These are phyloP conservation scores for Haliaeetus leucogaster DNA, from an alignment of 2,113 vertebrate genomes.

Conservation along the genomic window DNA sequence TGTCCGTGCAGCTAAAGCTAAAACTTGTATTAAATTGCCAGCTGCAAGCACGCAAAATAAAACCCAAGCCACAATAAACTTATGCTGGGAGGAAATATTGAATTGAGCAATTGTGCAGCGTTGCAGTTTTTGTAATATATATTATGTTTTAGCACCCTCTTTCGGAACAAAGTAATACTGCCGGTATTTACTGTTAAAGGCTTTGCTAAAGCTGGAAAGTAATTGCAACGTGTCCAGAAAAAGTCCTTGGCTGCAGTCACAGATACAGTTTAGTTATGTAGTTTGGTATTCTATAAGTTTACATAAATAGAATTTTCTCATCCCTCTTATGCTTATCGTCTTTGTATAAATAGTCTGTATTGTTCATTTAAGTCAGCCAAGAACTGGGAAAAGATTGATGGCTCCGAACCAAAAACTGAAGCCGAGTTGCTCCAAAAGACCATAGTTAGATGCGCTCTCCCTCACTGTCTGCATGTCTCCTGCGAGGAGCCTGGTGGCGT, in stretches of 20 bases:
- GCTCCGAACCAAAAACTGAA: background rate
- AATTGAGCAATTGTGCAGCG: background rate
- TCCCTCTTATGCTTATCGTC: background rate
- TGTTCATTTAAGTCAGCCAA: background rate
- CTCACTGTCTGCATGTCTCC: accelerated
- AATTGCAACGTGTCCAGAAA: background rate
- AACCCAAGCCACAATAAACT: background rate
- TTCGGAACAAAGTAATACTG: slow-evolving; percentile 7
- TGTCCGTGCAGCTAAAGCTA: background rate
- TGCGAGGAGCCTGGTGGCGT: background rate
- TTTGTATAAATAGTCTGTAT: background rate
- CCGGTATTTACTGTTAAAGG: background rate
- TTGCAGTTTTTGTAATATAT: background rate
- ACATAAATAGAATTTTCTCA: background rate
- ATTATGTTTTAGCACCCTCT: slow-evolving; percentile 50
- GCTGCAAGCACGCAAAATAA: background rate
- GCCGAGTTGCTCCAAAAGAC: background rate
- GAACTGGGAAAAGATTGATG: background rate
- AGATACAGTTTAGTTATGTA: background rate
- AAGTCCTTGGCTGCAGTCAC: background rate
- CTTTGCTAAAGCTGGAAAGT: background rate
- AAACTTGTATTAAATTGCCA: background rate
- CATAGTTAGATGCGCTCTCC: accelerated
- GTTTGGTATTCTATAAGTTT: background rate
- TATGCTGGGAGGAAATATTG: background rate